Conservation (phyloP, 2,888 invertebrate genomes). For the Tupiocoris notatus region DNA sequence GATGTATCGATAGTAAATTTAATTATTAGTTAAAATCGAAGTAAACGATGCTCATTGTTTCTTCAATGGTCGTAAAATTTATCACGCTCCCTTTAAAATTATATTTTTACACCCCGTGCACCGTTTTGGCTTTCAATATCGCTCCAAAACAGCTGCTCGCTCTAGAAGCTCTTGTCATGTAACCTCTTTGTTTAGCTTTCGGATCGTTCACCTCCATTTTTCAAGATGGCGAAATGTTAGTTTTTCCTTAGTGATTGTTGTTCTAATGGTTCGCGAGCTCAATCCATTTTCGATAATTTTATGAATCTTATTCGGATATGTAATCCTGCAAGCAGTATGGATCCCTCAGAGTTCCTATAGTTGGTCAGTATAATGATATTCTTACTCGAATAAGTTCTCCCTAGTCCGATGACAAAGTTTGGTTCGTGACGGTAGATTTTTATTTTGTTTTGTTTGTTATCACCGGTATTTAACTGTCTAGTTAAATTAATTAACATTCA, state of each 20-base stretch:
- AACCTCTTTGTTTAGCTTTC: constrained; percentile 27
- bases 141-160: too few relatives aligned
- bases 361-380: background rate
- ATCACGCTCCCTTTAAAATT: too few relatives aligned
- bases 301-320: background rate
- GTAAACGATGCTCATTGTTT: too few relatives aligned
- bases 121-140: too few relatives aligned
- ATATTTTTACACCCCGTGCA: too few relatives aligned
- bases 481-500: too few relatives aligned
- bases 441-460: constrained; percentile 22
- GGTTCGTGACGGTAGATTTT: constrained; percentile 16
- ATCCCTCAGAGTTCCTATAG: background rate
- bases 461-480: constrained; percentile 28
- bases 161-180: too few relatives aligned
- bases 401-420: background rate
- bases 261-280: constrained; percentile 2
- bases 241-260: constrained; percentile 1
- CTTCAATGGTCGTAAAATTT: too few relatives aligned
- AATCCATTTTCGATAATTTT: background rate
- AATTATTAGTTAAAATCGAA: too few relatives aligned
- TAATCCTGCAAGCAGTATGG: constrained; percentile 7
- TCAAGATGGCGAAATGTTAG: constrained; percentile 27
- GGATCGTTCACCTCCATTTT: constrained; percentile 23
- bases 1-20: too few relatives aligned
- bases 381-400: background rate